Evolutionary conservation across 1,140 invertebrate genomes (phyloP).

Genomic region (Acromyrmex heyeri): DNA sequence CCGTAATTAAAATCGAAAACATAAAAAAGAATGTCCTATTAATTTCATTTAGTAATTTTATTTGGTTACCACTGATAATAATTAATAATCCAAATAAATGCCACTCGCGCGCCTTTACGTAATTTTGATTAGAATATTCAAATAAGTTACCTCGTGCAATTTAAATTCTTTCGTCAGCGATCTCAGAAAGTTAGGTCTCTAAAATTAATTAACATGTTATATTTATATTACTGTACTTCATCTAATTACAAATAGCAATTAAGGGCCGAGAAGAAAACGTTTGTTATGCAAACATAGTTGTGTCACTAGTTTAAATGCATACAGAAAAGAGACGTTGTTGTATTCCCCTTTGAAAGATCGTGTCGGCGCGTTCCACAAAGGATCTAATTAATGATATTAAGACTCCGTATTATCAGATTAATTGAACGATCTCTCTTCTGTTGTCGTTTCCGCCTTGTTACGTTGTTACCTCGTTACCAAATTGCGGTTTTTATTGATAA

Average conservation of each 20-base stretch:
- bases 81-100: slow-evolving; percentile 47
- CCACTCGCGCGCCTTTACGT: not conserved
- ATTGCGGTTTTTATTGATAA: slow-evolving; percentile 6
- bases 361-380: slow-evolving; percentile 28
- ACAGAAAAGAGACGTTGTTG: slow-evolving; percentile 26
- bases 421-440: slow-evolving; percentile 38
- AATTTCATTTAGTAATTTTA: slow-evolving; percentile 26
- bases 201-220: slow-evolving; percentile 28
- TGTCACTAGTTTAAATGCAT: slow-evolving; percentile 26
- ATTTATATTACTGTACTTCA: not conserved
- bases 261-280: slow-evolving; percentile 22
- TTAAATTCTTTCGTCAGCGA: not conserved
- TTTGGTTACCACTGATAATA: slow-evolving; percentile 10
- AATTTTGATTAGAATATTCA: slow-evolving; percentile 40
- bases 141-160: not conserved
- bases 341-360: slow-evolving; percentile 36
- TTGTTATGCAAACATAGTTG: slow-evolving; percentile 24
- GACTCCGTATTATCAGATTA: slow-evolving; percentile 35
- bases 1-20: slow-evolving; percentile 49
- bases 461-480: no score
- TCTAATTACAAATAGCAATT: slow-evolving; percentile 37
- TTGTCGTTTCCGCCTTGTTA: not conserved
- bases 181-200: not conserved
- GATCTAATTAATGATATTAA: slow-evolving; percentile 49
- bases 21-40: slow-evolving; percentile 25